These are phyloP conservation scores for Stercorarius parasiticus DNA, from an alignment of 2,113 vertebrate genomes.

Conservation along the genomic window DNA sequence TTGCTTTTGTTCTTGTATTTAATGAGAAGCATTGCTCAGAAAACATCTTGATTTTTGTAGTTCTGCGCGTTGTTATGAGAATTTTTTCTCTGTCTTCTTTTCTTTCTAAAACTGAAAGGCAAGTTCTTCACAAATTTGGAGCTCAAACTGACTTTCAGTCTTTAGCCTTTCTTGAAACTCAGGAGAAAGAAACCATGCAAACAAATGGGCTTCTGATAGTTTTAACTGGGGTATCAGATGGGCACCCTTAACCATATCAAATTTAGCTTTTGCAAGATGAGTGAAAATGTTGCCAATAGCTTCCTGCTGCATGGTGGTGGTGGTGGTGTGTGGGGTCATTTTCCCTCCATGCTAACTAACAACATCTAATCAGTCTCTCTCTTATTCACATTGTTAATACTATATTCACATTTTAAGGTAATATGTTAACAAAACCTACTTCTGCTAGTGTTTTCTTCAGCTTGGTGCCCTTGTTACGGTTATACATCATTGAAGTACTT, in stretches of 20 bases:
- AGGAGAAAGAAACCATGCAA: background rate
- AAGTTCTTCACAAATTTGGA: background rate
- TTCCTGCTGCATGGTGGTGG: background rate
- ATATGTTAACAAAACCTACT: background rate
- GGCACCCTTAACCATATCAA: background rate
- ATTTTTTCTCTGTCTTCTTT: background rate
- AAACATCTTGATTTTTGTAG: background rate
- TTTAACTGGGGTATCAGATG: background rate
- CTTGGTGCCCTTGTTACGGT: slow-evolving; percentile 16
- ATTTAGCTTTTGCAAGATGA: background rate
- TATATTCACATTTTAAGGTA: background rate
- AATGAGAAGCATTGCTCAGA: background rate
- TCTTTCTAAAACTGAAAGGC: background rate
- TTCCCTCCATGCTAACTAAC: background rate
- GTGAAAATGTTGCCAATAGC: background rate
- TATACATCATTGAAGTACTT: background rate
- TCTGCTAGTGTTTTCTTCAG: background rate
- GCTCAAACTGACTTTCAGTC: background rate
- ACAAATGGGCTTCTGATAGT: background rate
- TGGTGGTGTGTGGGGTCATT: no score
- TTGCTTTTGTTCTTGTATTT: background rate
- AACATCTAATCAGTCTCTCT: background rate
- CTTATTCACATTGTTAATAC: background rate
- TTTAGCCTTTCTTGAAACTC: background rate
- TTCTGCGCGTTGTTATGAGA: background rate